Evolutionary conservation across 2,888 invertebrate species (phyloP).

Genomic region (Perizoma flavofasciatum): DNA sequence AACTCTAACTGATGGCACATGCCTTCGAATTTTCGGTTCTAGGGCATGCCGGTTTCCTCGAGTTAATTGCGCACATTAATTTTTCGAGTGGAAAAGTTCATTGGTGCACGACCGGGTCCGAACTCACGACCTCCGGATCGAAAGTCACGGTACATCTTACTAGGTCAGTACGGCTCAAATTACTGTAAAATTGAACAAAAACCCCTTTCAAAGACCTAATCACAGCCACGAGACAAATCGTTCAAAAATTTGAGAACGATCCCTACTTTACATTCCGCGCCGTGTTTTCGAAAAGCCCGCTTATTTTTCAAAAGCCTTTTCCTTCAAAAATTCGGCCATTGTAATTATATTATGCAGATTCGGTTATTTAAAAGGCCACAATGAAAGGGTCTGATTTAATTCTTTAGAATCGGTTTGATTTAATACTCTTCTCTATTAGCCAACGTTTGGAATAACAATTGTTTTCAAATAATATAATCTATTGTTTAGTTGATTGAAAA

Average conservation of each 20-base stretch:
- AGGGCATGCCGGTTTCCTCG: no score
- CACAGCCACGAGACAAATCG: conserved; percentile 25
- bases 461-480: neutral
- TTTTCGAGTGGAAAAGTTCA: no score
- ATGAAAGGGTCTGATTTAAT: conserved; percentile 11
- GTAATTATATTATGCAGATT: conserved; percentile 42
- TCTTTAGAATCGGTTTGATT: conserved; percentile 13
- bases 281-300: conserved; percentile 25
- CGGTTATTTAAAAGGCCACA: conserved; percentile 21
- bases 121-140: no score
- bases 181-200: no score
- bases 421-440: neutral
- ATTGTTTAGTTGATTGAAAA: neutral
- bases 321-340: conserved; percentile 30
- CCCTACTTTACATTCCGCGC: conserved; percentile 32
- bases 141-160: no score
- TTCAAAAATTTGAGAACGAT: conserved; percentile 28
- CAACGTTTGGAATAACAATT: neutral
- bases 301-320: conserved; percentile 30
- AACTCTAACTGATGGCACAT: no score
- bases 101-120: no score
- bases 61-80: no score
- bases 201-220: conserved; percentile 11
- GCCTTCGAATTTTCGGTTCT: no score
- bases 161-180: no score